phyloP scores from a whole-genome alignment of 2,113 vertebrate species.

The Lagopus leucura region DNA sequence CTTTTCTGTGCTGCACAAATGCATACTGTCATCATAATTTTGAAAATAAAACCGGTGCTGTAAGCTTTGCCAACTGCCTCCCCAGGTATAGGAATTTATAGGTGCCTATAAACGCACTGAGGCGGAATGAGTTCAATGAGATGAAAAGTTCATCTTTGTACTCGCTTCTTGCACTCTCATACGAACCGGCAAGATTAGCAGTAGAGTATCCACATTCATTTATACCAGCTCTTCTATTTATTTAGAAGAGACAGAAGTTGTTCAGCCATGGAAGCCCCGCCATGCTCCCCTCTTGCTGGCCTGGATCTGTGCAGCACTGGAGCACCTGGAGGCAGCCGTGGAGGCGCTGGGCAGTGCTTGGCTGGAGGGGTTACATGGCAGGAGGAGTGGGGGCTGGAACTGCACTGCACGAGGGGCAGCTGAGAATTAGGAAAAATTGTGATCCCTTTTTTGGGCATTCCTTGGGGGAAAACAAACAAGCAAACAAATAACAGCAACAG shows the following conservation, averaged over 20 bases:
- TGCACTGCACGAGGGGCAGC: not conserved
- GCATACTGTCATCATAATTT: not conserved
- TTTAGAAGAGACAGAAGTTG: not conserved
- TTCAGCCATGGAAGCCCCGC: slow-evolving; percentile 10
- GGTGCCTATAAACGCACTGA: not conserved
- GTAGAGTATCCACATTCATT: slow-evolving; percentile 8
- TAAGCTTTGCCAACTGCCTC: slow-evolving; percentile 3
- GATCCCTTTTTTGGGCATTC: slow-evolving; percentile 13
- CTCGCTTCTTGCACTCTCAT: slow-evolving; percentile 18
- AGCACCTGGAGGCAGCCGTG: not conserved
- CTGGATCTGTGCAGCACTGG: not conserved
- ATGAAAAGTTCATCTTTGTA: slow-evolving; percentile 13
- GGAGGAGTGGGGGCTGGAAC: not conserved
- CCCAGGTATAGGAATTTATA: not conserved
- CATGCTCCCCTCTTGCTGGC: not conserved
- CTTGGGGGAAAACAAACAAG: not conserved
- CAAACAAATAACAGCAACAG: not conserved
- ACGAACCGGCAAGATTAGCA: slow-evolving; percentile 18
- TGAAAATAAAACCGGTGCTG: not conserved
- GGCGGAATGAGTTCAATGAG: not conserved
- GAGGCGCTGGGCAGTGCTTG: not conserved
- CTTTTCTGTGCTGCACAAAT: not conserved
- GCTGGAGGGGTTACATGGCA: not conserved
- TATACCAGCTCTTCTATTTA: not conserved
- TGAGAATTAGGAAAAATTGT: slow-evolving; percentile 22